These are phyloP conservation scores for Alouatta palliata DNA, from an alignment of 2,113 vertebrate species.

Conservation along the genomic window DNA sequence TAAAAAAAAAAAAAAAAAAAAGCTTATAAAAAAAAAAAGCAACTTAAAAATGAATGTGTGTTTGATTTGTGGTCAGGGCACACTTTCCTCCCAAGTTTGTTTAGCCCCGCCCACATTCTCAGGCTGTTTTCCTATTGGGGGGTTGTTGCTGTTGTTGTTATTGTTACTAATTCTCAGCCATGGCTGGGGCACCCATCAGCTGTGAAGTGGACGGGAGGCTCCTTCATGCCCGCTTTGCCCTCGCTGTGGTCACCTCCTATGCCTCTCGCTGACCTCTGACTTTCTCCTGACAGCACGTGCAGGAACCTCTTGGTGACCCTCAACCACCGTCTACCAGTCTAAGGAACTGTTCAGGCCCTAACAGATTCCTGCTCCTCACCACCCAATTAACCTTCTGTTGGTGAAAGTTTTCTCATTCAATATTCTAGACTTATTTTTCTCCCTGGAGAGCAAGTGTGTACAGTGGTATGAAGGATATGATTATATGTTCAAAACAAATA, in stretches of 20 bases:
- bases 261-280: rapidly evolving
- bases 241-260: rapidly evolving
- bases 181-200: rapidly evolving
- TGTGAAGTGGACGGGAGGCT: rapidly evolving
- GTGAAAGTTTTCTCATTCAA: neutral
- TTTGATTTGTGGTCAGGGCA: neutral
- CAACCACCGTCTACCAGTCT: rapidly evolving
- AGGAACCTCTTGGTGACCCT: rapidly evolving
- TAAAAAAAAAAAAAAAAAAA: no score
- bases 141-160: no score
- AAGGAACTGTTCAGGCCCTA: neutral
- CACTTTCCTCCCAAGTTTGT: rapidly evolving
- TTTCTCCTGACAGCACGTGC: rapidly evolving
- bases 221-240: rapidly evolving
- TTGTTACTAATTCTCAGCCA: no score
- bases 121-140: neutral
- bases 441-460: neutral
- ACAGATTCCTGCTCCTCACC: neutral
- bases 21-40: no score
- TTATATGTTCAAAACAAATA: neutral
- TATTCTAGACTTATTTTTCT: neutral
- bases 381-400: neutral
- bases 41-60: no score
- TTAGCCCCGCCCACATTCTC: neutral
- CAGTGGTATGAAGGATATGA: neutral